These are phyloP conservation scores for Menura novaehollandiae DNA, from an alignment of 2,113 vertebrate species.

Conservation along the genomic window DNA sequence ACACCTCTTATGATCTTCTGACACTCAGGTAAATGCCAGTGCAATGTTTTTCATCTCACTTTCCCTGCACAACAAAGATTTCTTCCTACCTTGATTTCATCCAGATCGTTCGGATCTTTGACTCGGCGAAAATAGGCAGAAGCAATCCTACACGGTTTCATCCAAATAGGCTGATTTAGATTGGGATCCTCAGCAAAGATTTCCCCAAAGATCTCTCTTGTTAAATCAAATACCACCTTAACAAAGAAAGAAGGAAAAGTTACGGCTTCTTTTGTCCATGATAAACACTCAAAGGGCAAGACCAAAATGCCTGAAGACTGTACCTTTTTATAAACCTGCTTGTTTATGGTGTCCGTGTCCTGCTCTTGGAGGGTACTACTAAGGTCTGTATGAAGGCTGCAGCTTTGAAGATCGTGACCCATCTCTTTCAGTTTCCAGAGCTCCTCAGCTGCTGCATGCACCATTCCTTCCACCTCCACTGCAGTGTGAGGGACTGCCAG, in stretches of 20 bases:
- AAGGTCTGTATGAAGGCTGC: conserved; percentile 69
- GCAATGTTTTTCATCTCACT: neutral
- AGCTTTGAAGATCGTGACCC: conserved; percentile 68
- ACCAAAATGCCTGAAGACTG: neutral
- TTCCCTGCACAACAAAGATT: neutral
- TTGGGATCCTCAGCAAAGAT: conserved; percentile 91
- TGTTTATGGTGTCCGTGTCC: conserved; percentile 78
- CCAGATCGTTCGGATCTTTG: conserved; percentile 79
- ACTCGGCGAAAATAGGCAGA: conserved; percentile 84
- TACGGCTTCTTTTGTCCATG: neutral
- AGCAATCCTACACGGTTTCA: conserved; percentile 81
- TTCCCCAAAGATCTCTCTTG: conserved; percentile 92
- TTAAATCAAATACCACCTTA: conserved; percentile 93
- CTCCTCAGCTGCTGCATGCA: conserved; percentile 80
- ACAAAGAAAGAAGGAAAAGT: conserved; percentile 16
- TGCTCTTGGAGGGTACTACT: conserved; percentile 60
- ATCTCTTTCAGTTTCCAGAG: conserved; percentile 87
- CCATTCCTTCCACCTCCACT: conserved; percentile 85
- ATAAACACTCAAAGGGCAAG: neutral
- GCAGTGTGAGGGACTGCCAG: conserved; percentile 88
- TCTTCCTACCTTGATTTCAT: conserved; percentile 84
- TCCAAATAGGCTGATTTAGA: conserved; percentile 86
- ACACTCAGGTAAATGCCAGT: neutral
- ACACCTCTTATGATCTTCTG: neutral
- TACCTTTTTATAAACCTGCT: conserved; percentile 89